Base-by-base conservation (phyloP, 2,888 invertebrate species). In the Mythimna impura region DNA sequence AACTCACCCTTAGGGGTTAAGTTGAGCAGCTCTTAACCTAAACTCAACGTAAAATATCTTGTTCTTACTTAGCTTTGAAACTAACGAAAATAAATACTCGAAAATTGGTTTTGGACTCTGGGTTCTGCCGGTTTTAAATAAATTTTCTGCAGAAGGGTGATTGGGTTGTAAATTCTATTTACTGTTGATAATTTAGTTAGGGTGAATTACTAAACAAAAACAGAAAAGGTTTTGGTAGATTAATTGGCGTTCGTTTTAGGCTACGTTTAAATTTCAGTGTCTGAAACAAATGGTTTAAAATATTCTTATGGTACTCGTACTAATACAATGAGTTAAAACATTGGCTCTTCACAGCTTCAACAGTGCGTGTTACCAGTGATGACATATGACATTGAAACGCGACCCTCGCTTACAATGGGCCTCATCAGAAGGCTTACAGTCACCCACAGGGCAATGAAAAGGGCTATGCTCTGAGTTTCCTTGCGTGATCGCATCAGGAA, bases 41-140 rank as follows among this genome's bases (percentile, higher is more conserved):
- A 72, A 66, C 77, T 62, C 67, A 65, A 69, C 66, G 64, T 72
- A 72, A 71, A 80, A 84, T 82, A 84, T 71, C 71, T 69, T 80
- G 75, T 66, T 71, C 65, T 54, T 67, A 70, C 40, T 61, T 40
- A 34, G n/a, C 43, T 20, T n/a, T 7, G 34, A 60, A 73, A 58
- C 74, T 73, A 78, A 68, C 60, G 40, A 67, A 80, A 83, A 72
- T 54, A 67, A 83, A 71, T 72, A 70, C 40, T 40, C n/a, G 30
- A 50, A 62, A 58, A 78, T 66, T 67, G 10, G n/a, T 40, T 61
- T 50, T 14, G 12, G 52, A n/a, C 0, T 54, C 61, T 17, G 60
- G 80, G 69, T 82, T 83, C 80, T 22, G 64, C 47, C 22, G 36
- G 10, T 7, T 63, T 40, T 47, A 47, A 77, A 80, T 36, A 65